A percentile compares a stretch with the other conserved stretches of the same genome.
phyloP scores from a whole-genome alignment of 92 coral and sea anemone genomes.

The Metridium senile region DNA sequence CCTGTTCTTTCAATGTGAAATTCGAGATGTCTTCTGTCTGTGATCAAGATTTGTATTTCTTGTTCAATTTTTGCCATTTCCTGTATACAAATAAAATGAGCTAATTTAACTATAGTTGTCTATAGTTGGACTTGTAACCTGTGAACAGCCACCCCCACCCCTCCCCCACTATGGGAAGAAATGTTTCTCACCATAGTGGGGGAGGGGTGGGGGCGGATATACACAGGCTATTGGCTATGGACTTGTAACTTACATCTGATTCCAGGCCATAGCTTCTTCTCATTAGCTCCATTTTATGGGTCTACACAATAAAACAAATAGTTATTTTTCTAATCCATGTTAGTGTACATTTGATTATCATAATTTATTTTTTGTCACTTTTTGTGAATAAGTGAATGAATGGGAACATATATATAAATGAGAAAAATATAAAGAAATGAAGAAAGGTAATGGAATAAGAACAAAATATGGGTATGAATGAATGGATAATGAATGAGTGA shows the following conservation, averaged over 20 bases:
- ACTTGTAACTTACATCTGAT: constrained; percentile 43
- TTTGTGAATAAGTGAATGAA: too few relatives aligned
- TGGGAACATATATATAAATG: too few relatives aligned
- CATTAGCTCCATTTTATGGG: constrained; percentile 88
- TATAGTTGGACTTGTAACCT: not conserved
- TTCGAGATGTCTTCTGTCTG: constrained; percentile 84
- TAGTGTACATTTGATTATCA: not conserved
- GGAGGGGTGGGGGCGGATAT: too few relatives aligned
- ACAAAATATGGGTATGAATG: not conserved
- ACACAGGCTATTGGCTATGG: too few relatives aligned
- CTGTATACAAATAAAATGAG: constrained; percentile 21
- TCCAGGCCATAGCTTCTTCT: constrained; percentile 79
- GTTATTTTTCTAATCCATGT: not conserved
- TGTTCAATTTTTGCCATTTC: constrained; percentile 67
- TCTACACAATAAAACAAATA: constrained; percentile 44
- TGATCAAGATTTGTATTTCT: constrained; percentile 76
- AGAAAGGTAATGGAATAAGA: too few relatives aligned
- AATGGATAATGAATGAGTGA: too few relatives aligned
- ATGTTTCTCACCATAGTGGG: too few relatives aligned
- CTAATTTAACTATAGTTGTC: not conserved
- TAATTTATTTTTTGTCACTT: too few relatives aligned
- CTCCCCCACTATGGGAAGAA: too few relatives aligned
- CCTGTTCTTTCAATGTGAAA: constrained; percentile 97
- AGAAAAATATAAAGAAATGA: too few relatives aligned
- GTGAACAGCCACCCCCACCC: too few relatives aligned